phyloP scores from a whole-genome alignment of 1,140 invertebrate species.

The Vollenhovia emeryi region DNA sequence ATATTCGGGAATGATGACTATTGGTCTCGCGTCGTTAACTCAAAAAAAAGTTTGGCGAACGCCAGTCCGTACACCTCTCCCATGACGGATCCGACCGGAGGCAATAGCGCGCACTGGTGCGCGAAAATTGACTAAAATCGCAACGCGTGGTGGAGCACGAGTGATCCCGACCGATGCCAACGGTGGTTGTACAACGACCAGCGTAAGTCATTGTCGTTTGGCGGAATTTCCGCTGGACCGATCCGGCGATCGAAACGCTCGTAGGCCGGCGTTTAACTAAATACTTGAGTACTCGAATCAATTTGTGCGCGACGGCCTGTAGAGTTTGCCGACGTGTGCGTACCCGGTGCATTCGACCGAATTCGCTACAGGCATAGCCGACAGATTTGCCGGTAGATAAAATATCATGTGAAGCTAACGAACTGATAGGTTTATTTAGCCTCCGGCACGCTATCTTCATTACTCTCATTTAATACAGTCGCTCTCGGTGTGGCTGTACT shows the following conservation, averaged over 20 bases:
- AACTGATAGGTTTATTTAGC: slow-evolving; percentile 21
- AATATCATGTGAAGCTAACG: slow-evolving; percentile 7
- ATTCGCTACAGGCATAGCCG: neutral
- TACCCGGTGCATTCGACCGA: neutral
- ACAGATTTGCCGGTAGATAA: slow-evolving; percentile 5
- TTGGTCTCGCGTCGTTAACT: neutral
- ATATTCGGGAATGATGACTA: neutral
- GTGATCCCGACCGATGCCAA: neutral
- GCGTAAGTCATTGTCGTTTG: neutral
- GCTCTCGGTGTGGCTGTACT: neutral
- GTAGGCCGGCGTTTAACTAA: slow-evolving; percentile 8
- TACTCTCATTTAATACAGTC: neutral
- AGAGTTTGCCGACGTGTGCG: no score
- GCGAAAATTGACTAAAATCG: slow-evolving; percentile 6
- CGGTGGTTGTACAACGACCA: neutral
- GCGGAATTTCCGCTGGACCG: neutral
- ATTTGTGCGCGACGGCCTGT: neutral
- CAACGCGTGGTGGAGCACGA: neutral
- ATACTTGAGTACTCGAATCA: slow-evolving; percentile 12
- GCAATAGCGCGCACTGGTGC: neutral
- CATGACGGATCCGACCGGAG: neutral
- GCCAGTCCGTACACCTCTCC: neutral
- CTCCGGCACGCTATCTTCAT: neutral
- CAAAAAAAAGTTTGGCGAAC: neutral
- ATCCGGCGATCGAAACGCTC: neutral